Evolutionary conservation across 2,113 vertebrate species (phyloP).

Genomic region (Speoplatyrhinus poulsoni): DNA sequence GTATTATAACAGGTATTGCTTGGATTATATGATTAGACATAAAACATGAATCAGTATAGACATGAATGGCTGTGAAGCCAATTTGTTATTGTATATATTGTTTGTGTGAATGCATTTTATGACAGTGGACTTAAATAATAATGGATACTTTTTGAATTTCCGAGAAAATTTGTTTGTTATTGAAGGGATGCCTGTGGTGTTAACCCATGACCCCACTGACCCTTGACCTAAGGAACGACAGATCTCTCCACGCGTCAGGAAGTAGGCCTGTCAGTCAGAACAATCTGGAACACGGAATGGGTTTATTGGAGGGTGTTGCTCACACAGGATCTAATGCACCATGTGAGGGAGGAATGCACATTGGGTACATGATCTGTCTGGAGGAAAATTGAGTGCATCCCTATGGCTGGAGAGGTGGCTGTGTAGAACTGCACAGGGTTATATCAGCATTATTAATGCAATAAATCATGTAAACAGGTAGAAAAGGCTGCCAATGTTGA

Average conservation of each 20-base stretch:
- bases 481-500: too few relatives aligned
- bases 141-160: conserved; percentile 32
- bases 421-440: neutral
- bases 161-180: conserved; percentile 65
- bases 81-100: conserved; percentile 9
- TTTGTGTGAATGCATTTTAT: conserved; percentile 21
- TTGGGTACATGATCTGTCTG: conserved; percentile 37
- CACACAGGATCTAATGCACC: conserved; percentile 43
- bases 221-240: conserved; percentile 53
- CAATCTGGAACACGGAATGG: conserved; percentile 20
- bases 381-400: conserved; percentile 45
- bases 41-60: too few relatives aligned
- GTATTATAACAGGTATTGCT: too few relatives aligned
- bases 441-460: too few relatives aligned
- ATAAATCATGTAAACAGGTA: too few relatives aligned
- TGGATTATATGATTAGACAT: too few relatives aligned
- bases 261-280: conserved; percentile 63
- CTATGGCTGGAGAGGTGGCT: conserved; percentile 13
- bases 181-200: conserved; percentile 56
- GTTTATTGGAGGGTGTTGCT: neutral
- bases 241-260: conserved; percentile 69
- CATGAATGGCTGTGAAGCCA: too few relatives aligned
- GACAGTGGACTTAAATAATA: conserved; percentile 27
- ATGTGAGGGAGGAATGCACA: conserved; percentile 21
- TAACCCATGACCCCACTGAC: conserved; percentile 69